These are phyloP conservation scores for Dioctria linearis DNA, from an alignment of 2,888 invertebrate species.

Conservation along the genomic window DNA sequence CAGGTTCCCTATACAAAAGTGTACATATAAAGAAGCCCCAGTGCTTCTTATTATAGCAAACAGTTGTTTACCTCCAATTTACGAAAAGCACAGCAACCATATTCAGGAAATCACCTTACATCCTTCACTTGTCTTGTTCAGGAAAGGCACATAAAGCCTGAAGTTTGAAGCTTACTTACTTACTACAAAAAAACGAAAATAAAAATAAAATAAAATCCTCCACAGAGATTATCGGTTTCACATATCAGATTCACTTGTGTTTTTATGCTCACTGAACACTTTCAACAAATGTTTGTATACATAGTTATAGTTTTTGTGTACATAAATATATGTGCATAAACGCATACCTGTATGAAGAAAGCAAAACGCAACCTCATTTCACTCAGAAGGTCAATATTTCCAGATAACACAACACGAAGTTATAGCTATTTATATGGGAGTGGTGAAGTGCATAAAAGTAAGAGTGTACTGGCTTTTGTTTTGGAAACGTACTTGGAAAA, in stretches of 20 bases:
- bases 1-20: background rate
- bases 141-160: slow-evolving; percentile 2
- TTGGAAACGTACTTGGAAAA: no score
- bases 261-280: slow-evolving; percentile 25
- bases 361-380: no score
- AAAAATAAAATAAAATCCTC: background rate
- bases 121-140: slow-evolving; percentile 31
- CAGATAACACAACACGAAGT: no score
- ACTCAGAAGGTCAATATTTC: no score
- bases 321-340: no score
- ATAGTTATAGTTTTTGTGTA: no score
- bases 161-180: background rate
- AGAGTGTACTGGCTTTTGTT: no score
- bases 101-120: slow-evolving; percentile 42
- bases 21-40: background rate
- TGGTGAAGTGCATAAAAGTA: no score
- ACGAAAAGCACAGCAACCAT: background rate
- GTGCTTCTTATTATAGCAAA: background rate
- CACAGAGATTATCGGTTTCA: slow-evolving; percentile 42
- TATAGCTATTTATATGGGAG: no score
- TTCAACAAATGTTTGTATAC: background rate
- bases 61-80: slow-evolving; percentile 2
- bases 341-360: no score
- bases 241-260: slow-evolving; percentile 38
- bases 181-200: no score